Base-by-base conservation (phyloP, 2,888 invertebrate genomes). In the Bellardia pandia region DNA sequence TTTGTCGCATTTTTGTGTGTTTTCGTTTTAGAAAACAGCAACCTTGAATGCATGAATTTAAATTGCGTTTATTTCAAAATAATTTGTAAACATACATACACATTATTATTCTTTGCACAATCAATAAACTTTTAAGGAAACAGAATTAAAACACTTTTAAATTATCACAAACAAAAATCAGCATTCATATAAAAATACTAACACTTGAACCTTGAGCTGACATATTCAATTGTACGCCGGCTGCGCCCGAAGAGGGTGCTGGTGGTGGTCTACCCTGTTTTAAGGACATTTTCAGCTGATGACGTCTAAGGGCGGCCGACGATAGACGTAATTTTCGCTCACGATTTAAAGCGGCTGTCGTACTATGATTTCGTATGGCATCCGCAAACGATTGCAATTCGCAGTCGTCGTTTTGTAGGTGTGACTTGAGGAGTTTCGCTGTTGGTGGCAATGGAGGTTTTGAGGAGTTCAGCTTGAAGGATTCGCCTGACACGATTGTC, bases 181-280 rank as follows among this genome's bases (percentile, higher is more conserved):
- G 5, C 37, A 37, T 37, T 1, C 4, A 6, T 69, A n/a, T 75
- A 33, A 6, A 3, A 64, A 60, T 85, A 84, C 80, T 85, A 85
- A 86, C 84, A 72, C 58, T 88, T 85, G 84, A 89, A 89, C 90
- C 80, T 62, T 68, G 68, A 9, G 77, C n/a, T 7, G 77, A 71
- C 37, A 82, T 66, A 75, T 75, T 69, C 2, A 53, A 64, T 58
- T 80, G 85, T 82, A 90, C 86, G 62, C 91, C 89, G 3, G 90
- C 91, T 60, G 91, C 88, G 58, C 92, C 92, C 48, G 91, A 90
- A 4, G 91, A 91, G 2, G 90, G 88, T 11, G 92, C 90, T 23
- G 91, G 92, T 53, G 92, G 92, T 76, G 92, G 92, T 60, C 92
- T 92, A n/a, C 91, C 92, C 42, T 81, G 89, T 64, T 92, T 91